Conservation (phyloP, 2,888 invertebrate species). For the Pandemis corylana region DNA sequence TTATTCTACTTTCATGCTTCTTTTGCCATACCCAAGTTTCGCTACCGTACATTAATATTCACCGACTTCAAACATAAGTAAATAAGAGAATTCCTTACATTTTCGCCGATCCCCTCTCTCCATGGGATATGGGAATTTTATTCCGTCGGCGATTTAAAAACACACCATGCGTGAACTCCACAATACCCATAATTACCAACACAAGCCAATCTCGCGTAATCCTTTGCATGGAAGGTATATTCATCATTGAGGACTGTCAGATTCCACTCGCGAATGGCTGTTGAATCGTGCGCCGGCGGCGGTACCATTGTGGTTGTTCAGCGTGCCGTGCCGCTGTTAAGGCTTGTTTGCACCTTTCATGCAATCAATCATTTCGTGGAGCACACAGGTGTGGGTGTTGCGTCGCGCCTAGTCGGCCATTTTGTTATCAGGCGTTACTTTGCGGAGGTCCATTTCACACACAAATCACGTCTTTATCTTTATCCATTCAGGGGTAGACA, state of each 20-base stretch:
- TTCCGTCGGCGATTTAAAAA: not conserved
- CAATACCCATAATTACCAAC: constrained; percentile 1
- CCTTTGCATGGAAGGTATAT: constrained; percentile 19
- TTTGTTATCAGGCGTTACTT: no score
- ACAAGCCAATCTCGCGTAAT: constrained; percentile 1
- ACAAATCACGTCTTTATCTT: no score
- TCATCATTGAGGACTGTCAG: constrained; percentile 21
- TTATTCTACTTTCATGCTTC: no score
- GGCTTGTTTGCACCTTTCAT: constrained; percentile 35
- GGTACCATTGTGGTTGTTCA: constrained; percentile 22
- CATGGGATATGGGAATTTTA: no score
- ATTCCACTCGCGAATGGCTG: constrained; percentile 18
- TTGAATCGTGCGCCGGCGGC: constrained; percentile 14
- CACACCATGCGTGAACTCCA: not conserved
- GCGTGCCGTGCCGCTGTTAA: constrained; percentile 13
- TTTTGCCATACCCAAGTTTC: no score
- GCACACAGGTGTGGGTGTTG: not conserved
- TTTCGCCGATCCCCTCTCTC: no score
- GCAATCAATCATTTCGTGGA: constrained; percentile 30
- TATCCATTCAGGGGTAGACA: no score
- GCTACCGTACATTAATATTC: no score
- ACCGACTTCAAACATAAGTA: no score
- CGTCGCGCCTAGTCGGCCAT: not conserved
- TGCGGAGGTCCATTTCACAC: no score
- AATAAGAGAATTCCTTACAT: no score